phyloP scores from a whole-genome alignment of 2,888 invertebrate species.

The Oligia strigilis region DNA sequence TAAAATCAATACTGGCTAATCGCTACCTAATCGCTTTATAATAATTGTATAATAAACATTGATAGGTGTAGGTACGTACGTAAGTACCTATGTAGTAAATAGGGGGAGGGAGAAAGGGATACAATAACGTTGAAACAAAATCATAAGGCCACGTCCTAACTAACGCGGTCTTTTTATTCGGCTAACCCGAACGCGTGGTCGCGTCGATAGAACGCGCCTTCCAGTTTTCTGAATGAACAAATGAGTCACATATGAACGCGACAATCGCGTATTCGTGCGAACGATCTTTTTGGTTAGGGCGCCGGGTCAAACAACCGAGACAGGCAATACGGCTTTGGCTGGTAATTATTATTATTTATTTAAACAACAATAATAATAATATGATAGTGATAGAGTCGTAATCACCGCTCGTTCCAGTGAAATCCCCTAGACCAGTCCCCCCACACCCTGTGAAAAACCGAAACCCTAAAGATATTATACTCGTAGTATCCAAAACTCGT shows the following conservation, averaged over 20 bases:
- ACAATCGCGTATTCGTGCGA: neutral
- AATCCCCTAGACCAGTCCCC: too few relatives aligned
- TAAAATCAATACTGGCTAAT: conserved; percentile 17
- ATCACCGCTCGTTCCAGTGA: too few relatives aligned
- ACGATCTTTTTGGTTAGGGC: too few relatives aligned
- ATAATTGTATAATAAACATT: neutral
- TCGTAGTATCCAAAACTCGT: neutral
- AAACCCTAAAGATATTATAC: neutral
- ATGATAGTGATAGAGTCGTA: too few relatives aligned
- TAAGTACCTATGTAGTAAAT: too few relatives aligned
- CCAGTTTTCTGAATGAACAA: neutral
- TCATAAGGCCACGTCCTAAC: neutral
- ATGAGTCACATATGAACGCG: neutral
- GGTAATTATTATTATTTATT: too few relatives aligned
- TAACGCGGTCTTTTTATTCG: neutral
- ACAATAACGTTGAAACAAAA: neutral
- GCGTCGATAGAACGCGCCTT: neutral
- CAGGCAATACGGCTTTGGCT: too few relatives aligned
- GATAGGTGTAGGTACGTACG: neutral
- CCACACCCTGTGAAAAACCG: neutral
- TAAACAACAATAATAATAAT: too few relatives aligned
- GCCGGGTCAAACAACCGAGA: too few relatives aligned
- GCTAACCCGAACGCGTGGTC: neutral
- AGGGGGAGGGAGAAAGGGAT: neutral
- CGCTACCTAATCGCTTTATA: neutral